Conservation (phyloP, 2,113 vertebrate species). For the Hyaena hyaena region DNA sequence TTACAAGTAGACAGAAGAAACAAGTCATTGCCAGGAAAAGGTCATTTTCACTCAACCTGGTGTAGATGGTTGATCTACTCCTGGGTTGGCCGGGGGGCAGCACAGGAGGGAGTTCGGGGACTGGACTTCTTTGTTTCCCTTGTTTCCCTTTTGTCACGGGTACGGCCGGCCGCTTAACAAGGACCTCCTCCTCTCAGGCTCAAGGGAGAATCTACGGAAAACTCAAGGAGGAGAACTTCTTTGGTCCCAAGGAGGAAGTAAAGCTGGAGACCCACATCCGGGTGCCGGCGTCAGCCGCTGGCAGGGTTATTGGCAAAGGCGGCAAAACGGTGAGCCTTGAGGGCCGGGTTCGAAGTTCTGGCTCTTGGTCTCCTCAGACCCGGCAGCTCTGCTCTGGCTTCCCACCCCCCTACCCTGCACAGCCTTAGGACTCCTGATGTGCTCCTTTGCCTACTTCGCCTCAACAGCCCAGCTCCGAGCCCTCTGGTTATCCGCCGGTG, state of each 20-base stretch:
- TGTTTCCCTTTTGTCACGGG: neutral
- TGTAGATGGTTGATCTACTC: neutral
- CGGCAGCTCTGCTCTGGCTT: neutral
- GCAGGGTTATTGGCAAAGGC: conserved; percentile 95
- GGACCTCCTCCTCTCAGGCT: conserved; percentile 83
- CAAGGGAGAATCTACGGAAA: conserved; percentile 97
- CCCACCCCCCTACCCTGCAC: neutral
- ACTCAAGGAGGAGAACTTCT: conserved; percentile 97
- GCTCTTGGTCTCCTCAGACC: neutral
- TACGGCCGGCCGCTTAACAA: rapidly evolving
- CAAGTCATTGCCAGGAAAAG: neutral
- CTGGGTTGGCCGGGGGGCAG: neutral
- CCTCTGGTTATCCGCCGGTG: neutral
- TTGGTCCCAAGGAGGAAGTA: conserved; percentile 96
- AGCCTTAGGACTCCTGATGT: rapidly evolving
- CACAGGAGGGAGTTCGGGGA: neutral
- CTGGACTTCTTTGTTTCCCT: rapidly evolving
- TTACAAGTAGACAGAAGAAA: neutral
- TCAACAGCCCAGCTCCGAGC: neutral
- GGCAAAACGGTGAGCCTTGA: conserved; percentile 92
- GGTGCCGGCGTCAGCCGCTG: conserved; percentile 93
- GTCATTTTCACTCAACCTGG: neutral
- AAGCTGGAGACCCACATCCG: conserved; percentile 97
- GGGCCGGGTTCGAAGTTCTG: neutral
- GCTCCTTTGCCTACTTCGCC: neutral